Evolutionary conservation across 1,140 invertebrate genomes (phyloP).

Genomic region (Geopemphigus sp.): DNA sequence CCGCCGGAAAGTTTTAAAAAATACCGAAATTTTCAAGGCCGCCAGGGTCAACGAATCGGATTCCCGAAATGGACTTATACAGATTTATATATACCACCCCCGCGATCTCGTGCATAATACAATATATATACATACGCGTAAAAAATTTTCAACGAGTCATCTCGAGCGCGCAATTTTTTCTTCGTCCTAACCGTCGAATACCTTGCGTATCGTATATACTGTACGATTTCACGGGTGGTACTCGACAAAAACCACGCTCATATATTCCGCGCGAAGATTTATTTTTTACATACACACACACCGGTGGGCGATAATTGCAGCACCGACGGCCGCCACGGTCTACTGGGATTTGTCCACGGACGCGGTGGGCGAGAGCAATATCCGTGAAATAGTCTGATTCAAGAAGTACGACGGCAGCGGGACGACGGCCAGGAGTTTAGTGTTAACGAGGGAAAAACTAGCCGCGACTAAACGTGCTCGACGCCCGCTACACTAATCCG

Average conservation of each 20-base stretch:
- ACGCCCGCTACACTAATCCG: constrained; percentile 10
- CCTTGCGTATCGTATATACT: not conserved
- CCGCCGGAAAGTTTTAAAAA: not conserved
- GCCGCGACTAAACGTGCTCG: constrained; percentile 33
- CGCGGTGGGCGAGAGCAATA: constrained; percentile 27
- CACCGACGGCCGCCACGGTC: constrained; percentile 22
- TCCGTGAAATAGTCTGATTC: constrained; percentile 41
- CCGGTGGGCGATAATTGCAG: not conserved
- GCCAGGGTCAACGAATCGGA: not conserved
- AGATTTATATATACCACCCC: no score
- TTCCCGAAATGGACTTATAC: not conserved
- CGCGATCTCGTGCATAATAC: no score
- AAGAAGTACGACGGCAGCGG: not conserved
- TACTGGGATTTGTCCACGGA: constrained; percentile 2
- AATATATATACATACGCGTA: no score
- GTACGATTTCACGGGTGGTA: constrained; percentile 26
- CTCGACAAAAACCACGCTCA: not conserved
- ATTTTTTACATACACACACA: not conserved
- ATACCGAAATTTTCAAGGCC: not conserved
- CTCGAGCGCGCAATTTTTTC: constrained; percentile 13
- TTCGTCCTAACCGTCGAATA: not conserved
- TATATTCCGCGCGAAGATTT: not conserved
- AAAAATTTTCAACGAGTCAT: constrained; percentile 28
- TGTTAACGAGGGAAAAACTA: constrained; percentile 25
- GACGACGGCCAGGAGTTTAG: not conserved